A percentile compares a stretch with the other conserved stretches of the same genome.
Evolutionary conservation across 2,113 vertebrate species (phyloP).

Genomic region (Crotalus horridus): DNA sequence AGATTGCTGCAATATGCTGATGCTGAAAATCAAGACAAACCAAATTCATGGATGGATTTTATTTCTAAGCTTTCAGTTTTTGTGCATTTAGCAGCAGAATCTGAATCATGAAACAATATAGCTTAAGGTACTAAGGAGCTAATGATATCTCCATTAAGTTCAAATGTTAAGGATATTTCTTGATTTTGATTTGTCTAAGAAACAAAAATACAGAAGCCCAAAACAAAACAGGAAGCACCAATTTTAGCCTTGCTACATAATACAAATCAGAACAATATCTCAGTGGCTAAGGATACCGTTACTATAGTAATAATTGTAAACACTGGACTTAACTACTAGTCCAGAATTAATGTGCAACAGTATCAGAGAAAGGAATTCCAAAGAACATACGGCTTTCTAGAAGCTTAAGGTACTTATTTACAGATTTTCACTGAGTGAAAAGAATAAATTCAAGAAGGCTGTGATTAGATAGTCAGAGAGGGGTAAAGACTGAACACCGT

Average conservation of each 20-base stretch:
- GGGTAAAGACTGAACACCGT: neutral
- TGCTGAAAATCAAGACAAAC: neutral
- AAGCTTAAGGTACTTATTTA: constrained; percentile 22
- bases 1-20: neutral
- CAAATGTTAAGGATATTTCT: neutral
- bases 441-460: neutral
- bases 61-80: neutral
- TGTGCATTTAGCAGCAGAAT: neutral
- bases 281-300: constrained; percentile 57
- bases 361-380: constrained; percentile 2
- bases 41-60: neutral
- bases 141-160: neutral
- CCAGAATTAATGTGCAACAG: neutral
- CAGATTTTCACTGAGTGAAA: neutral
- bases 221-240: neutral
- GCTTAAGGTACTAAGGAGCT: neutral
- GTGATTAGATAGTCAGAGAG: neutral
- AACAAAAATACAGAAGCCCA: neutral
- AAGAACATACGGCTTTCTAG: constrained; percentile 21
- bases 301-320: constrained; percentile 61
- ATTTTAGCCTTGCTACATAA: constrained; percentile 22
- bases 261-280: constrained; percentile 42
- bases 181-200: neutral
- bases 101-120: neutral
- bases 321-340: neutral